Percentiles rank a stretch among this genome's conserved stretches.
Evolutionary conservation across 1,140 invertebrate species (phyloP).

Genomic region (Patella vulgata): DNA sequence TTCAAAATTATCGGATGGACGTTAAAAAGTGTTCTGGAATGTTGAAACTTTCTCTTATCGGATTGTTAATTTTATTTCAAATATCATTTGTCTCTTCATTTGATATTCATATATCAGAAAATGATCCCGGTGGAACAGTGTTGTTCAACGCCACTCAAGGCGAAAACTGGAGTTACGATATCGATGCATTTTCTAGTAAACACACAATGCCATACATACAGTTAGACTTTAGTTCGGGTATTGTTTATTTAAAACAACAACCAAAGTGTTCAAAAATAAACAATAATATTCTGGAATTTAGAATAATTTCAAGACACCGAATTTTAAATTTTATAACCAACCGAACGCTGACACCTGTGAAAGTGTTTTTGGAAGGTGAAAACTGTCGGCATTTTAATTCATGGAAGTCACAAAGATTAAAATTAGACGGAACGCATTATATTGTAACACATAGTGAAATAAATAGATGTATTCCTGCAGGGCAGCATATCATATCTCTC

Average conservation of each 20-base stretch:
- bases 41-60: too few relatives aligned
- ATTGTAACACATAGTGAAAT: background rate
- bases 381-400: conserved; percentile 17
- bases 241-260: conserved; percentile 27
- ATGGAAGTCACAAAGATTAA: background rate
- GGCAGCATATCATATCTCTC: conserved; percentile 1
- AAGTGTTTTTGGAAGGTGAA: conserved; percentile 31
- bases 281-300: conserved; percentile 19
- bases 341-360: conserved; percentile 30
- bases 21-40: too few relatives aligned
- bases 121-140: conserved; percentile 30
- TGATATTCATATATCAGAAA: conserved; percentile 16
- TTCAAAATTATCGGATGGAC: too few relatives aligned
- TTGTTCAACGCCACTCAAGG: conserved; percentile 49
- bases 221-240: conserved; percentile 32
- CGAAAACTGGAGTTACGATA: conserved; percentile 67
- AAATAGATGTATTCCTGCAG: conserved; percentile 4
- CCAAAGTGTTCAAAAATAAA: conserved; percentile 27
- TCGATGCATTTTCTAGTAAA: conserved; percentile 18
- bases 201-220: conserved; percentile 19
- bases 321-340: conserved; percentile 16
- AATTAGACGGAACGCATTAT: conserved; percentile 1
- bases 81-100: conserved; percentile 6
- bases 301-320: conserved; percentile 9
- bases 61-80: too few relatives aligned